Base-by-base conservation (phyloP, 2,888 invertebrate genomes). In the Coremacera marginata region DNA sequence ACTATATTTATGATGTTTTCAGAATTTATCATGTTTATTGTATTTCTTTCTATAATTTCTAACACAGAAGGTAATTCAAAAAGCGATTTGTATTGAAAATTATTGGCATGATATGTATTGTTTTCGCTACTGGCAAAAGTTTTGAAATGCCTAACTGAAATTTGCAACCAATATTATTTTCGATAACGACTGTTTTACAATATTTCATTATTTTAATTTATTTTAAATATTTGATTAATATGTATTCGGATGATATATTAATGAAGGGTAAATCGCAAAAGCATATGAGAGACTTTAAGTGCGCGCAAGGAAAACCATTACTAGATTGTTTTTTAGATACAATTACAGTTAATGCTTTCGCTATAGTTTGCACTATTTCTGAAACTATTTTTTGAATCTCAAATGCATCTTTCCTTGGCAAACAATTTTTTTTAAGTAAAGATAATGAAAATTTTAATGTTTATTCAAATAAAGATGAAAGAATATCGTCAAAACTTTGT, bases 171-270 rank as follows among this genome's bases (percentile, higher is more conserved):
- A 74, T 74, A 55, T 62, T 60, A 31, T 77, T 51, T 31, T 73
- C 71, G 44, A 77, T 68, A 51, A 37, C 51, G 31, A 77, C 49
- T 62, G 70, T 31, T 62, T 74, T 77, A 37, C 62, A 70, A n/a
- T 77, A 62, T 62, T 74, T 74, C 37, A 74, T 70, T 37, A 70
- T 37, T 1, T 63, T 63, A 27, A 74, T 57, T n/a, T 49, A 55
- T 70, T 74, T 77, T 49, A 77, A 67, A 70, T 57, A 55, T 57
- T 75, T 75, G 52, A 77, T 62, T 34, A 75, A 52, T 71, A 34
- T 37, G 52, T 77, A 75, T 67, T 77, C 77, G 44, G 77, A 65
- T 22, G 52, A 65, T 68, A 72, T 72, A 25, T 77, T 72, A 25
- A 57, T 31, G 44, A 77, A 77, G n/a, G 75, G 70, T 55, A 25